These are phyloP conservation scores for Rhagonycha lutea DNA, from an alignment of 2,888 invertebrate species.

Conservation along the genomic window DNA sequence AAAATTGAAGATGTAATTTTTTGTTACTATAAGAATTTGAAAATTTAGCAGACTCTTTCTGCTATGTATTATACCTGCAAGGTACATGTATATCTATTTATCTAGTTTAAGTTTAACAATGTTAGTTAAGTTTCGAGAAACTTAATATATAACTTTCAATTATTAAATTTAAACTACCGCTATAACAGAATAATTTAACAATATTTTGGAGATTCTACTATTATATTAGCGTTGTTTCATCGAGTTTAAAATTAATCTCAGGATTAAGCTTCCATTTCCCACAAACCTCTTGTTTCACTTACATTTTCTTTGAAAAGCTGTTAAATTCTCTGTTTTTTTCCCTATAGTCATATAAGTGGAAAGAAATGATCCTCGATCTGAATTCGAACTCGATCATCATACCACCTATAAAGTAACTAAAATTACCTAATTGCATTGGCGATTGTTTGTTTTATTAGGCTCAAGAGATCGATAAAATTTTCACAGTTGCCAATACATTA, in stretches of 20 bases:
- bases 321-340: no score
- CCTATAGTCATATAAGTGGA: no score
- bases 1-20: no score
- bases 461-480: not conserved
- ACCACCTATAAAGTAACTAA: no score
- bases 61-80: not conserved
- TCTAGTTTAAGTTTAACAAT: not conserved
- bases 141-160: not conserved
- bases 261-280: no score
- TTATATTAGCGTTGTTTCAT: no score
- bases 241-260: not conserved
- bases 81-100: not conserved
- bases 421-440: not conserved
- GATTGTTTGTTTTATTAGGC: not conserved
- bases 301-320: not conserved
- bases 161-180: not conserved
- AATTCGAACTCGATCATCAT: no score
- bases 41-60: not conserved
- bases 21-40: no score
- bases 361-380: no score
- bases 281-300: not conserved
- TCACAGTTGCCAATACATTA: not conserved
- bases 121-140: not conserved
- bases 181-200: not conserved
- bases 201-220: not conserved